Base-by-base conservation (phyloP, 1,140 invertebrate species). In the Rhagoletis zephyria region DNA sequence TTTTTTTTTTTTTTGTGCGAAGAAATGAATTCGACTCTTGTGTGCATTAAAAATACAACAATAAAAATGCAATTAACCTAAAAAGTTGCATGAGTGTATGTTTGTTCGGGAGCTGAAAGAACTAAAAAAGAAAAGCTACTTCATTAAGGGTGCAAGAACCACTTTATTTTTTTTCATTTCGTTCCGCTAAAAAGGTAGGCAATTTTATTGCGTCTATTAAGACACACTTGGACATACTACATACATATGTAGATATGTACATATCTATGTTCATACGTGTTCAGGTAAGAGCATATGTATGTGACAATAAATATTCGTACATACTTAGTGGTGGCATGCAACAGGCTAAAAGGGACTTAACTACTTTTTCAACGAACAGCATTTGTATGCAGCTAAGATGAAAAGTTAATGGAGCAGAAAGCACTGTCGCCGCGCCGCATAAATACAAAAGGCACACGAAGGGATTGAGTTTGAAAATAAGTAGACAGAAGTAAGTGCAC, bases 391-490 rank as follows among this genome's bases (percentile, higher is more conserved):
- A 63, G 40, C 60, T 48, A 9, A 86, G 85, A 61, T 51, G 63
- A 64, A 64, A 86, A 86, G 85, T 86, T 86, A 86, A 86, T 86
- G 85, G 85, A 86, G 59, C 85, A 86, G 85, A 86, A 86, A 86
- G 48, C 85, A 86, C 14, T 86, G 85, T 63, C 85, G 85, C 19
- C 85, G 30, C 85, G 85, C 19, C 85, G 30, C 85, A 45, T 86
- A 86, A 86, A 86, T 48, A 86, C 85, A 85, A 59, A 59, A 59
- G 45, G 40, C 77, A 40, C 48, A 60, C 5, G n/a, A 12, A n/a
- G 2, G 48, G 42, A n/a, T n/a, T n/a, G n/a, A n/a, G n/a, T n/a
- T n/a, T n/a, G n/a, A n/a, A n/a, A n/a, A n/a, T n/a, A n/a, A n/a
- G n/a, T n/a, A n/a, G n/a, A n/a, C n/a, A n/a, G n/a, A n/a, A n/a